phyloP scores from a whole-genome alignment of 2,888 invertebrate genomes.

The Schrankia costaestrigalis region DNA sequence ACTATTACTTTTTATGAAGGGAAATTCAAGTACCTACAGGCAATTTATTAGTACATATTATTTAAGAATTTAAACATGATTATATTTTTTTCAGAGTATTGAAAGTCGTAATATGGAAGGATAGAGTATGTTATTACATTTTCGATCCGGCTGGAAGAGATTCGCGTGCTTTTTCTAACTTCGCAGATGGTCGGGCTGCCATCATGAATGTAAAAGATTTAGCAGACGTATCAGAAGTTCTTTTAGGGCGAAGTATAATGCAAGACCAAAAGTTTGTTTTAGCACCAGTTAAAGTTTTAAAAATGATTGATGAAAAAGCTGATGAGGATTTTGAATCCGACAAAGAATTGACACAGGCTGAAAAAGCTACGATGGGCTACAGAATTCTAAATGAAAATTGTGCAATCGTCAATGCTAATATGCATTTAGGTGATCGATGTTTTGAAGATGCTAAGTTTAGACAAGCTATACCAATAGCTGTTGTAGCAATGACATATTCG shows the following conservation, averaged over 20 bases:
- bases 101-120: constrained; percentile 81
- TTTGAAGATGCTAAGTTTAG: constrained; percentile 81
- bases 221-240: constrained; percentile 69
- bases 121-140: constrained; percentile 80
- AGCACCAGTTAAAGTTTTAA: constrained; percentile 68
- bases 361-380: constrained; percentile 78
- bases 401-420: constrained; percentile 79
- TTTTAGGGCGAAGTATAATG: constrained; percentile 69
- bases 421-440: constrained; percentile 80
- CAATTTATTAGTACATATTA: background rate
- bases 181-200: constrained; percentile 74
- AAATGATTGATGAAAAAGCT: constrained; percentile 63
- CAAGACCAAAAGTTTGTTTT: constrained; percentile 75
- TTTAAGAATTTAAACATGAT: background rate
- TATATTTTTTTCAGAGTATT: constrained; percentile 45
- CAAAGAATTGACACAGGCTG: constrained; percentile 65
- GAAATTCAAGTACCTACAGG: background rate
- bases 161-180: constrained; percentile 72
- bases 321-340: constrained; percentile 75
- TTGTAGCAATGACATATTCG: constrained; percentile 82
- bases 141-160: constrained; percentile 83
- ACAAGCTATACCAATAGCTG: constrained; percentile 81
- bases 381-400: constrained; percentile 77
- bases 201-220: constrained; percentile 79
- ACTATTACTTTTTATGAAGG: background rate